phyloP scores from a whole-genome alignment of 2,888 invertebrate genomes.

The Nemapogon koenigi region DNA sequence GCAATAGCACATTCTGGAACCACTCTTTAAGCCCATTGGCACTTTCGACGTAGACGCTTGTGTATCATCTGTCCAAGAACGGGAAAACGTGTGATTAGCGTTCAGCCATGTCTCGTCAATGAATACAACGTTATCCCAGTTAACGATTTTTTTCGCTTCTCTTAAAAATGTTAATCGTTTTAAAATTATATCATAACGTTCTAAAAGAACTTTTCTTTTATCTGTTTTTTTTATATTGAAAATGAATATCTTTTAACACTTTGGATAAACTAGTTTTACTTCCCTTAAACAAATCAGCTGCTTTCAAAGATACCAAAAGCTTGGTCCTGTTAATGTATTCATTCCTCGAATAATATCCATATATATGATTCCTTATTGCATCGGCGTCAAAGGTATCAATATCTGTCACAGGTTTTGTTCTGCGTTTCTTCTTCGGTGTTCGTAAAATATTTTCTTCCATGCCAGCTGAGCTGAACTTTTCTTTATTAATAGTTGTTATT shows the following conservation, averaged over 20 bases:
- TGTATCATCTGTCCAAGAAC: conserved; percentile 3
- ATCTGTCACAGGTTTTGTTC: neutral
- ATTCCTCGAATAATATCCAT: neutral
- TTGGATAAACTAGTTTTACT: conserved; percentile 9
- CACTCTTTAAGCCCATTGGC: conserved; percentile 10
- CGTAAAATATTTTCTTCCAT: conserved; percentile 10
- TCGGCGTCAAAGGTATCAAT: neutral
- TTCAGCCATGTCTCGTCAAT: conserved; percentile 17
- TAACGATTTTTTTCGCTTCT: conserved; percentile 9
- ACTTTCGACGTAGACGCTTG: neutral
- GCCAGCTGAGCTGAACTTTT: conserved; percentile 14
- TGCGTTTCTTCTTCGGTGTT: conserved; percentile 11
- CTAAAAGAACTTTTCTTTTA: conserved; percentile 17
- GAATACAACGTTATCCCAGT: conserved; percentile 15
- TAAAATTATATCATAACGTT: conserved; percentile 6
- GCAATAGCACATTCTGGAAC: conserved; percentile 2
- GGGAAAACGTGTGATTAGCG: conserved; percentile 12
- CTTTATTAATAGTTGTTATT: conserved; percentile 14
- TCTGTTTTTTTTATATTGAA: conserved; percentile 14
- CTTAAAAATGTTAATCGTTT: conserved; percentile 5
- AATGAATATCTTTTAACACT: conserved; percentile 13
- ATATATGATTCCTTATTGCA: conserved; percentile 2
- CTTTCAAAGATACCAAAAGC: conserved; percentile 1
- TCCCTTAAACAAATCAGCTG: conserved; percentile 10
- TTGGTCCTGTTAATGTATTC: conserved; percentile 10